phyloP scores from a whole-genome alignment of 2,888 invertebrate species.

The Pachycephus smyrnensis region DNA sequence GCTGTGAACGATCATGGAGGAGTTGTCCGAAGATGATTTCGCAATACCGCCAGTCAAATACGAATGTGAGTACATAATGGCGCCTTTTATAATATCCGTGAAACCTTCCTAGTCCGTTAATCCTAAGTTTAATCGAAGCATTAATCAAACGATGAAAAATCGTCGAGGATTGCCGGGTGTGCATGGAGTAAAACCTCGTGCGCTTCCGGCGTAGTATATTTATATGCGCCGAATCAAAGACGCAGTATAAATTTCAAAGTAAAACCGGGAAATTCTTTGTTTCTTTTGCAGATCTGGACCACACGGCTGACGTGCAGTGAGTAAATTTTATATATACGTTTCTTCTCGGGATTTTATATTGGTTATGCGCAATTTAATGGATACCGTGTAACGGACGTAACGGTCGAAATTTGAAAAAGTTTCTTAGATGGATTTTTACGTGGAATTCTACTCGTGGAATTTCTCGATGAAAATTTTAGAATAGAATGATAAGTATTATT shows the following conservation, averaged over 20 bases:
- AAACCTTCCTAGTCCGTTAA: not conserved
- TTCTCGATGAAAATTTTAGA: not conserved
- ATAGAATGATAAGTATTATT: not conserved
- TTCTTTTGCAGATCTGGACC: conserved; percentile 86
- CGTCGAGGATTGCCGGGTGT: not conserved
- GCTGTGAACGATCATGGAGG: conserved; percentile 55
- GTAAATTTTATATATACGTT: conserved; percentile 62
- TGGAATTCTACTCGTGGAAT: not conserved
- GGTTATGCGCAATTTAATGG: not conserved
- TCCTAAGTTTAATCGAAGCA: not conserved
- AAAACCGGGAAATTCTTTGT: conserved; percentile 17
- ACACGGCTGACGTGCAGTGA: conserved; percentile 99
- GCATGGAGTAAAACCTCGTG: not conserved
- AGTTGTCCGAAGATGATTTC: conserved; percentile 74
- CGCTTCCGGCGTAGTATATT: not conserved
- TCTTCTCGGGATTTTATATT: not conserved
- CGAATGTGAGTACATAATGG: conserved; percentile 77
- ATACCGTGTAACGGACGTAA: not conserved
- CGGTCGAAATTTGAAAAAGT: not conserved
- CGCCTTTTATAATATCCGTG: not conserved
- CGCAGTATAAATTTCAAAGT: not conserved
- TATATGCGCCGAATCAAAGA: not conserved
- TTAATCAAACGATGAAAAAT: not conserved
- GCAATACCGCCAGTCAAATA: conserved; percentile 78
- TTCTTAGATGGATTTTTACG: not conserved